These are phyloP conservation scores for Castor canadensis DNA, from an alignment of 2,113 vertebrate species.

Conservation along the genomic window DNA sequence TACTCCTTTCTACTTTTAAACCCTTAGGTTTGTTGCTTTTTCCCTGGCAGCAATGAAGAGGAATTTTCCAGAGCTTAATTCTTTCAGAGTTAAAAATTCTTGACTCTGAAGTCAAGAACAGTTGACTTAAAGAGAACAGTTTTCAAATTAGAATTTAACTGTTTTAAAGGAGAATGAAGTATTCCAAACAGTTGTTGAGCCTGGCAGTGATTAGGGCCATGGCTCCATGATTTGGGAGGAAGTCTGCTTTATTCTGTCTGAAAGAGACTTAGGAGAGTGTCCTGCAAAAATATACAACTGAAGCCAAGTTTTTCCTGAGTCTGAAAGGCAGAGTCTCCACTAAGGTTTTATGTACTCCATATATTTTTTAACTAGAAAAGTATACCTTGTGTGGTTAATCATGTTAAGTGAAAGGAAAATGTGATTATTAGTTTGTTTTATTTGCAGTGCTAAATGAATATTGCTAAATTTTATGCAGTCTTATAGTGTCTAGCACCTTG, in stretches of 20 bases:
- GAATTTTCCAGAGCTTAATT: neutral
- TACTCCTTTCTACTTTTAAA: neutral
- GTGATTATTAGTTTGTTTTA: neutral
- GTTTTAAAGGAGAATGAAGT: neutral
- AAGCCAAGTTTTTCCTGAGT: neutral
- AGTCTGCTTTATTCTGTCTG: neutral
- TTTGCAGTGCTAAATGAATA: neutral
- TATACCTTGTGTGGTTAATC: neutral
- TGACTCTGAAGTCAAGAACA: too few relatives aligned
- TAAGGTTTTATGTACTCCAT: neutral
- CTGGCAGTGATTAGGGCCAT: neutral
- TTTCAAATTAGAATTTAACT: constrained; percentile 10
- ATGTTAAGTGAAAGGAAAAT: constrained; percentile 18
- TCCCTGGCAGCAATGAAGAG: neutral
- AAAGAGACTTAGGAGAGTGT: neutral
- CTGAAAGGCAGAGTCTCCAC: neutral
- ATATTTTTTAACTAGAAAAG: constrained; percentile 2
- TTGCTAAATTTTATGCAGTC: constrained; percentile 15
- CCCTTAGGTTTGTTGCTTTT: neutral
- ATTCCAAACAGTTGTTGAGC: neutral
- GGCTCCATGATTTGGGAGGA: neutral
- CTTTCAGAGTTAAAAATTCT: constrained; percentile 6
- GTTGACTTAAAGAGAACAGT: constrained; percentile 23
- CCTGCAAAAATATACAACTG: neutral
- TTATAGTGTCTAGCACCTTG: neutral